A percentile compares a stretch with the other conserved stretches of the same genome.
Evolutionary conservation across 2,113 vertebrate genomes (phyloP).

Genomic region (Forbesichthys papilliferus): DNA sequence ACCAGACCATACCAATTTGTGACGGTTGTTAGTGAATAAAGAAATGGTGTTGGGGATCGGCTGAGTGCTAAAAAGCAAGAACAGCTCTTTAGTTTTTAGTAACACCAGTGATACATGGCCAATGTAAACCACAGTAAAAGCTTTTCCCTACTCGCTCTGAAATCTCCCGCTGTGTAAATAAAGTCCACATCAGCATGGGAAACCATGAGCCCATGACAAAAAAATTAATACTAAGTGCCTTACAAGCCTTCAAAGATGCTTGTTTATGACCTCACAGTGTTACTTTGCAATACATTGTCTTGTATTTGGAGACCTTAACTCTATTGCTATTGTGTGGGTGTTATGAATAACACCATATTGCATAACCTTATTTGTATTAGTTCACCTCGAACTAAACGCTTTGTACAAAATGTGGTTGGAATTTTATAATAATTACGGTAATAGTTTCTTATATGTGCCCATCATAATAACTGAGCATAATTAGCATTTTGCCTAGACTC

Average conservation of each 20-base stretch:
- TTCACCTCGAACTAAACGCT: conserved; percentile 8
- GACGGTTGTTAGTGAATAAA: conserved; percentile 65
- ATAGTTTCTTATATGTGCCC: background rate
- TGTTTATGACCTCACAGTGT: conserved; percentile 31
- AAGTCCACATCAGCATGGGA: conserved; percentile 53
- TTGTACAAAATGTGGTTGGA: background rate
- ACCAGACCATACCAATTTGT: conserved; percentile 74
- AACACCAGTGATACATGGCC: conserved; percentile 58
- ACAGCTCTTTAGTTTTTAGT: conserved; percentile 54
- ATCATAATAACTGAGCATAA: background rate
- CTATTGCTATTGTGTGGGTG: background rate
- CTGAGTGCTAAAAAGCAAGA: conserved; percentile 53
- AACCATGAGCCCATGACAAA: conserved; percentile 30
- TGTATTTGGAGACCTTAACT: background rate
- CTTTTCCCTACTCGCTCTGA: conserved; percentile 59
- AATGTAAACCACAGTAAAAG: conserved; percentile 73
- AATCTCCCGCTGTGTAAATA: conserved; percentile 68
- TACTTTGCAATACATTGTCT: background rate
- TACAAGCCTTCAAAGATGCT: conserved; percentile 21
- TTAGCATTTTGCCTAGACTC: background rate
- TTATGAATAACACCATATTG: no score
- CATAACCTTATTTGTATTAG: background rate
- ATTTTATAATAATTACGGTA: background rate
- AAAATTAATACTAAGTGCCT: conserved; percentile 44
- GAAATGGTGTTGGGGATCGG: conserved; percentile 26